Evolutionary conservation across 2,797 vertebrate species (phyloP).

Genomic region (Myotis pilosus): DNA sequence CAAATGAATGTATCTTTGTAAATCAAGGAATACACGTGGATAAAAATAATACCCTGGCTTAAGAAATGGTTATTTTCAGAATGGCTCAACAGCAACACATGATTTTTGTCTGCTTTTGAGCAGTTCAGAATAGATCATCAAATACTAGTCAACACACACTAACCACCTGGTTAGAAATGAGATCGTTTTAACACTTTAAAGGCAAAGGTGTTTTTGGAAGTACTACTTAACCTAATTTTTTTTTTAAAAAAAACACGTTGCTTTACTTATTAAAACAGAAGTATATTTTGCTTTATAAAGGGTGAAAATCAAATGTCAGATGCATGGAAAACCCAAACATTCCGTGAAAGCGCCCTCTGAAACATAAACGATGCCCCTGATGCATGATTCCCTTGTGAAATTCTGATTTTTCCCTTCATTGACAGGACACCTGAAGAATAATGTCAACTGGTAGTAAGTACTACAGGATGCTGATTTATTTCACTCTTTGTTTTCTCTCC

Average conservation of each 20-base stretch:
- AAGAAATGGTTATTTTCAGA: not conserved
- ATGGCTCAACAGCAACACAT: not conserved
- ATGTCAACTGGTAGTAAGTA: not conserved
- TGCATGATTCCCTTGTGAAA: constrained; percentile 38
- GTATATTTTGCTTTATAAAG: not conserved
- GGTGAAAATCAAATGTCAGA: not conserved
- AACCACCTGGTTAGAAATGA: not conserved
- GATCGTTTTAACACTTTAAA: not conserved
- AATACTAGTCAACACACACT: not conserved
- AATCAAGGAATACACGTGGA: not conserved
- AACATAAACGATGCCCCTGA: not conserved
- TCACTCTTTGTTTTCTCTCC: not conserved
- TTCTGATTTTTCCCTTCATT: not conserved
- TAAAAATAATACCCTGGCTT: not conserved
- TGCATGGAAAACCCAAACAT: not conserved
- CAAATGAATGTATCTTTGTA: not conserved
- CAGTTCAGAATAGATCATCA: not conserved
- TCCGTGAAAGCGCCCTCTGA: not conserved
- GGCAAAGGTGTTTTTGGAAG: not conserved
- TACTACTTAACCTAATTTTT: not conserved
- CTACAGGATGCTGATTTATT: not conserved
- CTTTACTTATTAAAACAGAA: not conserved
- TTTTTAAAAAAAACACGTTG: not conserved
- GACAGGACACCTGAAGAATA: not conserved
- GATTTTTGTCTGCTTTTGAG: not conserved